A percentile compares a stretch with the other conserved stretches of the same genome.
Evolutionary conservation across 2,888 invertebrate species (phyloP).

Genomic region (Galeruca laticollis): DNA sequence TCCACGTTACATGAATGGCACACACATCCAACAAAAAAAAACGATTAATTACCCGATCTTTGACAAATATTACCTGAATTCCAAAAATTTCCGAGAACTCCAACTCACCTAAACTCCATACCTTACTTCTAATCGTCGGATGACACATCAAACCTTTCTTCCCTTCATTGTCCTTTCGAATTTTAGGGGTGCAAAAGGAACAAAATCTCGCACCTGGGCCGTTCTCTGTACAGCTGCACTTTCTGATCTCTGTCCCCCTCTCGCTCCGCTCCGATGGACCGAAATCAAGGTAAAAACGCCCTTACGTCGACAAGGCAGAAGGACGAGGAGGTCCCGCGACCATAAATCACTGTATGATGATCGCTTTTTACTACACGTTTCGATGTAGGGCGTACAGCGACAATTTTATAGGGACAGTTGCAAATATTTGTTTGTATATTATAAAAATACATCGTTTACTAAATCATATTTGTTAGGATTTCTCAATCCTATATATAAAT

Average conservation of each 20-base stretch:
- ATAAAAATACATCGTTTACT: no score
- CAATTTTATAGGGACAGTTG: not conserved
- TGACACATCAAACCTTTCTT: slow-evolving; percentile 27
- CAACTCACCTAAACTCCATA: not conserved
- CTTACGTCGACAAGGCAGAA: slow-evolving; percentile 51
- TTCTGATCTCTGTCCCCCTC: slow-evolving; percentile 13
- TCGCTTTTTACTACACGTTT: slow-evolving; percentile 57
- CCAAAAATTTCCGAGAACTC: slow-evolving; percentile 12
- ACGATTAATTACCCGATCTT: not conserved
- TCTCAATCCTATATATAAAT: no score
- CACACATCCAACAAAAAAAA: no score
- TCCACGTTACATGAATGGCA: no score
- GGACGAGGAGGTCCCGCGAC: slow-evolving; percentile 14
- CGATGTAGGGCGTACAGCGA: slow-evolving; percentile 5
- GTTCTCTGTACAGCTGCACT: slow-evolving; percentile 62
- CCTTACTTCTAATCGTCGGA: slow-evolving; percentile 11
- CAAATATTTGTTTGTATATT: no score
- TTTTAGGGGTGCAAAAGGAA: slow-evolving; percentile 30
- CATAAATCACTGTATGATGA: slow-evolving; percentile 59
- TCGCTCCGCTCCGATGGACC: slow-evolving; percentile 55
- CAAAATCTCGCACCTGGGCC: slow-evolving; percentile 30
- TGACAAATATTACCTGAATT: slow-evolving; percentile 1
- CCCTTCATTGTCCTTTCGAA: slow-evolving; percentile 29
- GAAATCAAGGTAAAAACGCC: slow-evolving; percentile 57
- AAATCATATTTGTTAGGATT: no score